A percentile compares a stretch with the other conserved stretches of the same genome.
These are phyloP conservation scores for Trisateles emortualis DNA, from an alignment of 2,888 invertebrate species.

Conservation along the genomic window DNA sequence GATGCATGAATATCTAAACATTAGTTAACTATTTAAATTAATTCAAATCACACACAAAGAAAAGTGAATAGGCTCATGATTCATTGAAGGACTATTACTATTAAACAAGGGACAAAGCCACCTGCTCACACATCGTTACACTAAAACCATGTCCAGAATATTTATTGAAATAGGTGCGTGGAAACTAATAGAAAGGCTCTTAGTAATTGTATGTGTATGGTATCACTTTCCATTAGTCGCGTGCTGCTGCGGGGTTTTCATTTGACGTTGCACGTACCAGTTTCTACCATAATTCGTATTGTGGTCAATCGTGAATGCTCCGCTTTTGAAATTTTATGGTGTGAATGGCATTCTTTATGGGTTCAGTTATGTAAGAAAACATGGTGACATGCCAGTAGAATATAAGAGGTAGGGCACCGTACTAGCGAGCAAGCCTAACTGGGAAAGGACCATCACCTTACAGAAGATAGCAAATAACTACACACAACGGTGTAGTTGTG, in stretches of 20 bases:
- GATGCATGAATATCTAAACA: no score
- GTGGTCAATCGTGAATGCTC: constrained; percentile 9
- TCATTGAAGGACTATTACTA: constrained; percentile 9
- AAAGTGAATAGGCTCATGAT: constrained; percentile 9
- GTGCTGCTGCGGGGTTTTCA: constrained; percentile 36
- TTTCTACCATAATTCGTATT: constrained; percentile 36
- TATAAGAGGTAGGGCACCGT: no score
- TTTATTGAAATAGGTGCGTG: constrained; percentile 35
- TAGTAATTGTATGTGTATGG: constrained; percentile 44
- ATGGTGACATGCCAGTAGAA: no score
- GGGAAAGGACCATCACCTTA: no score
- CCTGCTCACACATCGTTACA: not conserved
- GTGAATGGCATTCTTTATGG: constrained; percentile 8
- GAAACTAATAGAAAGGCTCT: constrained; percentile 54
- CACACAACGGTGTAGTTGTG: no score
- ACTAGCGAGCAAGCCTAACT: no score
- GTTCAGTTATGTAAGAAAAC: not conserved
- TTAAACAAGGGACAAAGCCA: constrained; percentile 10
- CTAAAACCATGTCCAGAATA: constrained; percentile 25
- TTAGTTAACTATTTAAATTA: no score
- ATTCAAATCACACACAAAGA: constrained; percentile 7
- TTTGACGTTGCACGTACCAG: constrained; percentile 36
- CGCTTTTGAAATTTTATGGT: not conserved
- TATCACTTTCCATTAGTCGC: constrained; percentile 53
- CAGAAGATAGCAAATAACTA: no score